These are phyloP conservation scores for Meghimatium bilineatum DNA, from an alignment of 2,888 invertebrate genomes.

Conservation along the genomic window DNA sequence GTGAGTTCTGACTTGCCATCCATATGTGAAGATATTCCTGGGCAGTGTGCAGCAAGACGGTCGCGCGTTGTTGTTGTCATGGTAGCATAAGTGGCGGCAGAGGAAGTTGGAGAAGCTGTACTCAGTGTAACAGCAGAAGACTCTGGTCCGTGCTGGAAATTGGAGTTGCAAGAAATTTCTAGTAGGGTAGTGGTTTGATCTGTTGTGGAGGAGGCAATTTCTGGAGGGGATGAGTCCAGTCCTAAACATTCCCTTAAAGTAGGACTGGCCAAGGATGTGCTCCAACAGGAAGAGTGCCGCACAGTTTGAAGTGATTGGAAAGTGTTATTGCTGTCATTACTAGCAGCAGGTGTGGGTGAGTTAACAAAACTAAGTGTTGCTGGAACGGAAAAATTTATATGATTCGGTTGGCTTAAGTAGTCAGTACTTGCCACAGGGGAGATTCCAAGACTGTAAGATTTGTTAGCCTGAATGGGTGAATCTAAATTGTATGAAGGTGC, in stretches of 20 bases:
- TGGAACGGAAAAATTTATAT: not conserved
- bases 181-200: constrained; percentile 6
- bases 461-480: not conserved
- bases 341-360: not conserved
- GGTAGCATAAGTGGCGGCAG: constrained; percentile 62
- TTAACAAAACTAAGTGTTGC: constrained; percentile 1
- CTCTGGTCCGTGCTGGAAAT: not conserved
- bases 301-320: not conserved
- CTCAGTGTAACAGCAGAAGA: not conserved
- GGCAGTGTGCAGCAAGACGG: constrained; percentile 70
- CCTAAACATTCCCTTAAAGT: constrained; percentile 34
- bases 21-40: constrained; percentile 71
- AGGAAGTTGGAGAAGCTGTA: constrained; percentile 11
- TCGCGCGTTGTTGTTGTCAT: constrained; percentile 72
- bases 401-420: constrained; percentile 15
- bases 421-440: not conserved
- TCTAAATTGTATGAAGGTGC: constrained; percentile 21
- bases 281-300: constrained; percentile 32
- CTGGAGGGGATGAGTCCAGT: constrained; percentile 5
- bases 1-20: constrained; percentile 50
- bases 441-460: not conserved
- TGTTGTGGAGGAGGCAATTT: not conserved
- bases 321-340: not conserved
- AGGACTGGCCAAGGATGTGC: constrained; percentile 11
- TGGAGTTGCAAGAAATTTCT: constrained; percentile 3